Percentiles rank a stretch among this genome's conserved stretches.
Evolutionary conservation across 2,113 vertebrate genomes (phyloP).

Genomic region (Rhinolophus ferrumequinum): DNA sequence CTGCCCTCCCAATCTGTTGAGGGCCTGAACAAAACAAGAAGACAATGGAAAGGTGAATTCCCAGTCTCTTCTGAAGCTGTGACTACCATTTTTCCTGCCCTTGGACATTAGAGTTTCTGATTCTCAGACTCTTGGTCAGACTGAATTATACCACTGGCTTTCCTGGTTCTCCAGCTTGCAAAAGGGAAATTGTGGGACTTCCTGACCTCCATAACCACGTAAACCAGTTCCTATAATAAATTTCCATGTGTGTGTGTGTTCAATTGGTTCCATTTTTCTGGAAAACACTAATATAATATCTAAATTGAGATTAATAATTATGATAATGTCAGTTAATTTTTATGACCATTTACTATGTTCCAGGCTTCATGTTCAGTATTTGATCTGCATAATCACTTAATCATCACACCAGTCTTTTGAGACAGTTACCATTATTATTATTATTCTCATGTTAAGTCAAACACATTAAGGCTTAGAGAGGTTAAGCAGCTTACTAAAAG

Average conservation of each 20-base stretch:
- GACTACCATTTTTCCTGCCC: not conserved
- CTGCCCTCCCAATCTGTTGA: too few relatives aligned
- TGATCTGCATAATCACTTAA: slow-evolving; percentile 57
- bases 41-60: not conserved
- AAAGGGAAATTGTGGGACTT: not conserved
- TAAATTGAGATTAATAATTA: not conserved
- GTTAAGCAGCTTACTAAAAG: slow-evolving; percentile 24
- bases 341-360: slow-evolving; percentile 22
- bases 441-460: not conserved
- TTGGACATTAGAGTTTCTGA: not conserved
- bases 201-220: too few relatives aligned
- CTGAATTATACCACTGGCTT: too few relatives aligned
- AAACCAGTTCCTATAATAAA: not conserved
- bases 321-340: too few relatives aligned
- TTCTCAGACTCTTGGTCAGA: not conserved
- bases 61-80: not conserved
- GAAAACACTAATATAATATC: not conserved
- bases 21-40: not conserved
- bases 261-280: not conserved
- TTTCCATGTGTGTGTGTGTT: not conserved
- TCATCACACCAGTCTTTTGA: slow-evolving; percentile 13
- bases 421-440: slow-evolving; percentile 21
- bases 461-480: too few relatives aligned
- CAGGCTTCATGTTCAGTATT: not conserved
- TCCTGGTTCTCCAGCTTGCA: not conserved